Evolutionary conservation across 2,797 vertebrate genomes (phyloP), one percentile per base, ranked within the genome.

Genomic region (Leptodactylus fallax): DNA sequence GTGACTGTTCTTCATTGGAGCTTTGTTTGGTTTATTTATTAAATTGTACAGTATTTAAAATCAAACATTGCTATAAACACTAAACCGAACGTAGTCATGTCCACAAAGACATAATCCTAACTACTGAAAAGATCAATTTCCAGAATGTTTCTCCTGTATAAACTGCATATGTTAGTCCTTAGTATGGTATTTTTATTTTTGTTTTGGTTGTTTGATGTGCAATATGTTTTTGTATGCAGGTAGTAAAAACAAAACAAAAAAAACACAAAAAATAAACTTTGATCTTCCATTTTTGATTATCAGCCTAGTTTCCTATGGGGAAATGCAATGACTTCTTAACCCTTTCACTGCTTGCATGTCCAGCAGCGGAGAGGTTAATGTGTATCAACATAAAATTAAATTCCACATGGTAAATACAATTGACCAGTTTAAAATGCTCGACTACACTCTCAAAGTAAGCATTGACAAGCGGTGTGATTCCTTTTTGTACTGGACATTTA

Each of bases 151-250:
- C 94, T 96, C 96, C 97, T 98, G 95, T 97, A 96, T 96, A 96
- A 96, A 96, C 94, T 96, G 96, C 96, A 95, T 96, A 96, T 94
- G 95, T 97, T 95, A 96, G 95, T 96, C 95, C 94, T 94, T 91
- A 93, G 92, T 95, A 95, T 94, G 94, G 90, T 95, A 95, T 95
- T 90, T 92, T 95, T 95, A 94, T 96, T 97, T 96, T 92, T 94
- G 19, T 61, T 98, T 97, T 97, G 96, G 96, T 98, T 99, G 98
- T 97, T 99, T 98, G 97, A 99, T 98, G 98, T 99, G 98, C 98
- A 99, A 99, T 99, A 99, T 98, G 98, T 99, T 99, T 96, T 99
- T 99, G 97, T 99, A 99, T 98, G 98, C 97, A 97, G 96, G 96
- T 98, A 99, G 98, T 99, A 99, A 98, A 96, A 97, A 95, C 95